These are phyloP conservation scores for Sebastes minor DNA, from an alignment of 2,797 vertebrate genomes.

Conservation along the genomic window DNA sequence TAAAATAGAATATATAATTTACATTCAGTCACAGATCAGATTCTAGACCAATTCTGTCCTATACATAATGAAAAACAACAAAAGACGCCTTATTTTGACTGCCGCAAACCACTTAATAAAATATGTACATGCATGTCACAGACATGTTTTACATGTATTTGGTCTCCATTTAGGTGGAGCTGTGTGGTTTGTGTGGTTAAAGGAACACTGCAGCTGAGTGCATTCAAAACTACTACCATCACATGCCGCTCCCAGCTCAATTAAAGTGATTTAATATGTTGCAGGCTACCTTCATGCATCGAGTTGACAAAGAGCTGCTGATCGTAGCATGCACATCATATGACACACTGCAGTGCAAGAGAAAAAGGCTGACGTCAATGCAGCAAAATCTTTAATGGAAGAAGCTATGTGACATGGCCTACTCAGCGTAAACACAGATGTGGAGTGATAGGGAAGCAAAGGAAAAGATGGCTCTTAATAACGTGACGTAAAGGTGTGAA, in stretches of 20 bases:
- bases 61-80: background rate
- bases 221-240: constrained; percentile 1
- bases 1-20: background rate
- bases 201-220: background rate
- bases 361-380: constrained; percentile 73
- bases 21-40: background rate
- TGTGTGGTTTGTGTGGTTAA: background rate
- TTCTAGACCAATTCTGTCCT: background rate
- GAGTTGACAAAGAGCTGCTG: constrained; percentile 7
- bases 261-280: constrained; percentile 38
- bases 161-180: background rate
- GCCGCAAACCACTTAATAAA: background rate
- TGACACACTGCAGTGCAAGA: constrained; percentile 69
- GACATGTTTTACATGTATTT: background rate
- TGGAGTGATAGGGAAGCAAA: background rate
- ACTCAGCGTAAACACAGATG: constrained; percentile 15
- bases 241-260: background rate
- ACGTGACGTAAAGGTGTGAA: background rate
- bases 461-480: background rate
- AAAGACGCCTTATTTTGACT: background rate
- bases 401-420: constrained; percentile 26
- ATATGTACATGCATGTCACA: background rate
- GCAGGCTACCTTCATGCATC: constrained; percentile 2
- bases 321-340: constrained; percentile 52
- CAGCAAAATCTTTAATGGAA: constrained; percentile 67